Conservation (phyloP, 2,888 invertebrate genomes). For the Eupithecia pulchellata region DNA sequence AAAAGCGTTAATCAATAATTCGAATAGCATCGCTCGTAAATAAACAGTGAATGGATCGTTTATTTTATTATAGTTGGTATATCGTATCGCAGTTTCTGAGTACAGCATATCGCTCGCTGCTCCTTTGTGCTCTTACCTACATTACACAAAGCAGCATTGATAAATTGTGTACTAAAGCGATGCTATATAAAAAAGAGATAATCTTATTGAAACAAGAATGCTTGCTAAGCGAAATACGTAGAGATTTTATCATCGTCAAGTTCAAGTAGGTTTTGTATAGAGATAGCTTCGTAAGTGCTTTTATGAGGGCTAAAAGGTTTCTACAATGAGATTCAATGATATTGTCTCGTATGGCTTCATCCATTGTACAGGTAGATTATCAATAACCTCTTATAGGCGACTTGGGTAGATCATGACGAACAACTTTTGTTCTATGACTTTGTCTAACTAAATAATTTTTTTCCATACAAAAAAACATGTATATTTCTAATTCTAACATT, state of each 20-base stretch:
- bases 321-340: conserved; percentile 2
- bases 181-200: conserved; percentile 50
- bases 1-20: conserved; percentile 36
- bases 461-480: too few relatives aligned
- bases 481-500: too few relatives aligned
- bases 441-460: too few relatives aligned
- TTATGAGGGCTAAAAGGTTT: conserved; percentile 5
- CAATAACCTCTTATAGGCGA: too few relatives aligned
- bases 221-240: conserved; percentile 44
- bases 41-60: conserved; percentile 34
- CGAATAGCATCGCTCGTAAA: conserved; percentile 32
- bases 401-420: too few relatives aligned
- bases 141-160: conserved; percentile 46
- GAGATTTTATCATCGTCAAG: conserved; percentile 41
- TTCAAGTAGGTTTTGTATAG: conserved; percentile 26
- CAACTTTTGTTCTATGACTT: too few relatives aligned
- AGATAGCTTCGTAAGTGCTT: conserved; percentile 15
- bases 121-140: conserved; percentile 45
- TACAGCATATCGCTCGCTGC: conserved; percentile 36
- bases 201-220: conserved; percentile 53
- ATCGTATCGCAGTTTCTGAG: conserved; percentile 34
- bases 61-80: conserved; percentile 34
- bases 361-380: neutral
- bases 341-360: neutral
- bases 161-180: conserved; percentile 51